A percentile compares a stretch with the other conserved stretches of the same genome.
phyloP scores from a whole-genome alignment of 2,113 vertebrate species.

The Oryzias javanicus region DNA sequence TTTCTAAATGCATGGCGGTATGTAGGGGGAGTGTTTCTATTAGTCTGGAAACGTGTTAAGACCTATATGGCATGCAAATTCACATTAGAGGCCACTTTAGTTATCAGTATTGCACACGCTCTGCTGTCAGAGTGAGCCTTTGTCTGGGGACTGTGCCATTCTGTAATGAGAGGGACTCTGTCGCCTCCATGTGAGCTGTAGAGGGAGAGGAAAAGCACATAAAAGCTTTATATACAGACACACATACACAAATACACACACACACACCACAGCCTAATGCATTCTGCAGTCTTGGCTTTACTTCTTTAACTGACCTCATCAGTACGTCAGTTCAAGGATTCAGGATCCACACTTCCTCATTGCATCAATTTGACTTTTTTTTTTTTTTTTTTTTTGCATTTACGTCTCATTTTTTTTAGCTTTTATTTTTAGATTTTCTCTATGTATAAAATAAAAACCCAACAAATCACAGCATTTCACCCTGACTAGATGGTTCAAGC shows the following conservation, averaged over 20 bases:
- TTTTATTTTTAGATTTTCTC: background rate
- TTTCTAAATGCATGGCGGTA: constrained; percentile 19
- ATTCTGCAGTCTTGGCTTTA: constrained; percentile 38
- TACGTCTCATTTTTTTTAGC: background rate
- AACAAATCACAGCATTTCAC: too few species aligned
- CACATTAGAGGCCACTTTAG: constrained; percentile 65
- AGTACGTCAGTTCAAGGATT: constrained; percentile 37
- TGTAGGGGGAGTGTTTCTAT: constrained; percentile 8
- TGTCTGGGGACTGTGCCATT: constrained; percentile 70
- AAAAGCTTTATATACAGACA: constrained; percentile 24
- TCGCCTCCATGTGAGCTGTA: constrained; percentile 72
- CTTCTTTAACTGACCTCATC: constrained; percentile 45
- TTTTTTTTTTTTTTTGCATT: background rate
- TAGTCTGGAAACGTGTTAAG: constrained; percentile 51
- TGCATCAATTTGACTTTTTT: constrained; percentile 17
- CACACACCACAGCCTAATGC: constrained; percentile 16
- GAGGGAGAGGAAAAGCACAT: constrained; percentile 63
- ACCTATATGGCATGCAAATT: constrained; percentile 65
- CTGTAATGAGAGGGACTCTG: constrained; percentile 75
- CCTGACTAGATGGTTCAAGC: too few species aligned
- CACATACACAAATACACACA: constrained; percentile 25
- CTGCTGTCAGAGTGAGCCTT: constrained; percentile 66
- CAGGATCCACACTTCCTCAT: constrained; percentile 10
- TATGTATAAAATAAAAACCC: background rate
- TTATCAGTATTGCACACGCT: constrained; percentile 75